Base-by-base conservation (phyloP, 2,113 vertebrate species). In the Bambusicola thoracicus region DNA sequence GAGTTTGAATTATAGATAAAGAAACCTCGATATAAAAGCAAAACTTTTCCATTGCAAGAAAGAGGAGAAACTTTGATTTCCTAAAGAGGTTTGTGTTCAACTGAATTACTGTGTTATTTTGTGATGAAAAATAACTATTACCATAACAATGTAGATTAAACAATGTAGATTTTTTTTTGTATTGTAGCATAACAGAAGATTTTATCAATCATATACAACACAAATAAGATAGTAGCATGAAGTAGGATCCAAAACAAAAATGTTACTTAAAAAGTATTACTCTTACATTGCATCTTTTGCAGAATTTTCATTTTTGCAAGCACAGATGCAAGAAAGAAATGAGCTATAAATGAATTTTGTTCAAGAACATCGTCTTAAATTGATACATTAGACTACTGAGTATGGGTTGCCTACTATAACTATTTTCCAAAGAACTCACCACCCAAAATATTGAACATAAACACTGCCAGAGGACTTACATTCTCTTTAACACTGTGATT, bases 161-260 rank as follows among this genome's bases (percentile, higher is more conserved):
- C 21, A 48, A 48, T 10, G 11, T 48, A 12, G 44, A 11, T 46
- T 68, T 49, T 48, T 68, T 55, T 48, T 19, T 87, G 61, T 73
- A 40, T 41, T 49, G 5, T n/a, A 72, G 5, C 2, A 22, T 8
- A 79, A 72, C 8, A 59, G 20, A 49, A 62, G 8, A 34, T 55
- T 44, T 65, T 46, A 18, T 29, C 69, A 84, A 36, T 62, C 8
- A 41, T 38, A 18, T 17, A 4, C 2, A 32, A 29, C 2, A 65
- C 2, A 21, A 30, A 65, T 29, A 8, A 74, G 0, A 27, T 6
- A 85, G 77, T 90, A 78, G 3, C 20, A 63, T 48, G 14, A 81
- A 87, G 65, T 24, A 72, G 1, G 2, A 58, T 63, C 18, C 25
- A 63, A 4, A 9, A 3, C 0, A 1, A 27, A 66, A 29, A 12